A percentile compares a stretch with the other conserved stretches of the same genome.
These are phyloP conservation scores for Spinus pinus DNA, from an alignment of 2,797 vertebrate species.

Conservation along the genomic window DNA sequence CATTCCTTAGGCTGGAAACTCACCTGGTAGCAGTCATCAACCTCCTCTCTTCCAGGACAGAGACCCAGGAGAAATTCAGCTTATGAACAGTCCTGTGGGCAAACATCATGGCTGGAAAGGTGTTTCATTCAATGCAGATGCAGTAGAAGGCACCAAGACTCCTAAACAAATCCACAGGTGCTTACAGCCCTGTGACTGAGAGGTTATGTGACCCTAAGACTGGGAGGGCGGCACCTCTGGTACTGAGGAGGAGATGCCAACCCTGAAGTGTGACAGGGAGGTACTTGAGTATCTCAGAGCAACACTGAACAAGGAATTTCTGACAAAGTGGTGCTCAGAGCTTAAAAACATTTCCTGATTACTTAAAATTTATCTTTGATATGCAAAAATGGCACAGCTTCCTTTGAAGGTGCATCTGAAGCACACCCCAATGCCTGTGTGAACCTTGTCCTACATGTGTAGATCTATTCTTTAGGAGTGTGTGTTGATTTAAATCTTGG, in stretches of 20 bases:
- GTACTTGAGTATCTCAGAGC: neutral
- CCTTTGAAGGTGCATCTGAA: neutral
- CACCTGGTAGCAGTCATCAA: neutral
- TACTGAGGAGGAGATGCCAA: neutral
- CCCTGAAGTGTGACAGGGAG: neutral
- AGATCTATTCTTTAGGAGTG: neutral
- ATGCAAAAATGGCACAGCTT: neutral
- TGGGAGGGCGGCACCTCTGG: fast-evolving
- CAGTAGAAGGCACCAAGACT: neutral
- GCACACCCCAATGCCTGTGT: neutral
- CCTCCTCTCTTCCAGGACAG: neutral
- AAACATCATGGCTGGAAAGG: neutral
- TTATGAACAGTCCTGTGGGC: no score
- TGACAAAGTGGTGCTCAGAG: neutral
- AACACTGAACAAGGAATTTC: neutral
- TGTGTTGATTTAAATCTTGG: neutral
- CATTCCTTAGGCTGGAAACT: neutral
- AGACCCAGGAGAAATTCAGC: neutral
- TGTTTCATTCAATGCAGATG: neutral
- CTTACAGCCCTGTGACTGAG: neutral
- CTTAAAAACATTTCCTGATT: neutral
- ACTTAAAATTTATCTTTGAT: neutral
- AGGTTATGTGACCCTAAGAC: neutral
- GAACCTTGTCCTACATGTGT: neutral
- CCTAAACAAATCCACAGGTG: neutral